phyloP scores from a whole-genome alignment of 2,113 vertebrate species.

The Narcine bancroftii region DNA sequence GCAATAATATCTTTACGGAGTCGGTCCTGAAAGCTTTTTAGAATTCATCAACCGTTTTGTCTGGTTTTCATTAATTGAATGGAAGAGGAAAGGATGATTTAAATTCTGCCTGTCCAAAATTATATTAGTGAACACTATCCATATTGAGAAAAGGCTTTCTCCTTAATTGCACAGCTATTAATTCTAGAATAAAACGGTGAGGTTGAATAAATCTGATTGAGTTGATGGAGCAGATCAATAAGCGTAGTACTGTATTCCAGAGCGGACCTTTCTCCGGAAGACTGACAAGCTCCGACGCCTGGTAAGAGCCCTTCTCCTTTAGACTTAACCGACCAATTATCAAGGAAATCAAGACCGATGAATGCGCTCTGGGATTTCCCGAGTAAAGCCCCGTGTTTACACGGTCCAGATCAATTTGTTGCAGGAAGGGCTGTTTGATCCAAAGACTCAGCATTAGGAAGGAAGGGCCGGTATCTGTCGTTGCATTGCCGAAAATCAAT shows the following conservation, averaged over 20 bases:
- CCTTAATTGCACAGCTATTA: conserved; percentile 14
- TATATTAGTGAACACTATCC: neutral
- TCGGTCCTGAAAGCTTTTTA: neutral
- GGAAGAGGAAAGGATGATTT: neutral
- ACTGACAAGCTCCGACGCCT: neutral
- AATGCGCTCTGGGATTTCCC: too few relatives aligned
- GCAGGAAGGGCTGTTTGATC: neutral
- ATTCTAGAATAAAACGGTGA: neutral
- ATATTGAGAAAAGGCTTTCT: neutral
- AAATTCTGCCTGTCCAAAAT: neutral
- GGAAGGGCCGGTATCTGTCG: neutral
- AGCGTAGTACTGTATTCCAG: neutral
- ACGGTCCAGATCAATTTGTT: neutral
- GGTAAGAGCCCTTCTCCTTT: neutral
- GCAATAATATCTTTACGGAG: neutral
- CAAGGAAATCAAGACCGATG: too few relatives aligned
- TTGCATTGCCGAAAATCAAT: too few relatives aligned
- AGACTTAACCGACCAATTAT: too few relatives aligned
- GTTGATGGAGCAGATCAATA: conserved; percentile 10
- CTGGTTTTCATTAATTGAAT: neutral
- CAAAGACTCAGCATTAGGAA: neutral
- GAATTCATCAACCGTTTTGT: neutral
- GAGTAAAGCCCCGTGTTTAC: neutral
- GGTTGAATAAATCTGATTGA: conserved; percentile 30
- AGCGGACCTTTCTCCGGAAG: neutral